Conservation (phyloP, 2,888 invertebrate species). For the Xestia sexstrigata region DNA sequence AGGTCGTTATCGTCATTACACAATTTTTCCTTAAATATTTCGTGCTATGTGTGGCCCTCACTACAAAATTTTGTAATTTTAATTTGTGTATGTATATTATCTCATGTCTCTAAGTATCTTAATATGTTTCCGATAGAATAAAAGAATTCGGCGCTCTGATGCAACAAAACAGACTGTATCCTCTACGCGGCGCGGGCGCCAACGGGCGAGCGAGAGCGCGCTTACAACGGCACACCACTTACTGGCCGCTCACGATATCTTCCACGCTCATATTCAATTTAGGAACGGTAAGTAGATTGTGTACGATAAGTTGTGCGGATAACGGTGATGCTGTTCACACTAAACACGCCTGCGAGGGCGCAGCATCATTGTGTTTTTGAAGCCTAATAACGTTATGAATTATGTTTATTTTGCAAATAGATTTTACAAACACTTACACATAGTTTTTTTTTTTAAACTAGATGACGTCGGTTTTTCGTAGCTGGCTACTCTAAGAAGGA, state of each 20-base stretch:
- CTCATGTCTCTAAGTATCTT: neutral
- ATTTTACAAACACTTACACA: neutral
- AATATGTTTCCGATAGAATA: conserved; percentile 83
- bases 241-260: conserved; percentile 97
- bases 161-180: conserved; percentile 95
- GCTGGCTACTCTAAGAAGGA: neutral
- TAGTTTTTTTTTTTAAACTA: neutral
- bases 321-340: neutral
- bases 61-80: neutral
- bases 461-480: neutral
- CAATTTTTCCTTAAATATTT: conserved; percentile 1
- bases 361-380: neutral
- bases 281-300: conserved; percentile 90
- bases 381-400: neutral
- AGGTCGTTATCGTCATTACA: neutral
- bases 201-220: conserved; percentile 92
- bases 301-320: neutral
- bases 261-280: conserved; percentile 97
- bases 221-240: conserved; percentile 95
- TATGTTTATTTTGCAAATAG: neutral
- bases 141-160: conserved; percentile 97
- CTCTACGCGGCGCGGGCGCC: conserved; percentile 91
- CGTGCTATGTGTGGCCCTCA: neutral
- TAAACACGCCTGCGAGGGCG: neutral
- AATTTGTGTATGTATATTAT: neutral